phyloP scores from a whole-genome alignment of 2,797 vertebrate genomes.

The Rhabdomys pumilio region DNA sequence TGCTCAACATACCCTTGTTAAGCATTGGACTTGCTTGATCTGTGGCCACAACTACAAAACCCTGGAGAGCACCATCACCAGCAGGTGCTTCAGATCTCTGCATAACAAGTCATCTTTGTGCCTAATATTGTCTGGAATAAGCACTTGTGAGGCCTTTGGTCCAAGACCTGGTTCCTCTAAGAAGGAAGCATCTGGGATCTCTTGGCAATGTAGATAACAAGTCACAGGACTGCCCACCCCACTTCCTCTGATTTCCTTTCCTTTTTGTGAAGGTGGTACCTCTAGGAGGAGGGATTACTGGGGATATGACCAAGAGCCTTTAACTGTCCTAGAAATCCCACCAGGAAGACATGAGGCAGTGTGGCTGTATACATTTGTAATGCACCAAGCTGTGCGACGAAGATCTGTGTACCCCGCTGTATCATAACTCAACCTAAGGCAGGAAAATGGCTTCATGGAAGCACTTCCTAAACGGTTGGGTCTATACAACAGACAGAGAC shows the following conservation, averaged over 20 bases:
- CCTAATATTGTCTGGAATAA: not conserved
- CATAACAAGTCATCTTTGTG: not conserved
- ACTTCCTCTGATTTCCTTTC: not conserved
- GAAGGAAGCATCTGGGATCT: not conserved
- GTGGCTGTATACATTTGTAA: not conserved
- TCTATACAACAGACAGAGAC: not conserved
- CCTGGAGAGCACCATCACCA: not conserved
- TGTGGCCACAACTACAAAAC: not conserved
- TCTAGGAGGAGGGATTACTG: not conserved
- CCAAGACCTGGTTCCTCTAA: not conserved
- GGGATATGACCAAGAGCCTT: not conserved
- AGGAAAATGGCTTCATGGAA: not conserved
- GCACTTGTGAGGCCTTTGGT: not conserved
- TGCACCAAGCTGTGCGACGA: not conserved
- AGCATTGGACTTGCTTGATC: not conserved
- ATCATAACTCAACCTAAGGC: not conserved
- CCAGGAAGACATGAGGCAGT: no score
- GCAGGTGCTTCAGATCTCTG: not conserved
- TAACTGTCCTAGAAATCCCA: not conserved
- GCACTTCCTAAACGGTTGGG: not conserved
- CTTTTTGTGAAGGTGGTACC: slow-evolving; percentile 8
- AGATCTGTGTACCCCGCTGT: not conserved
- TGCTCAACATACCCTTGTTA: not conserved
- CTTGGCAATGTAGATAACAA: not conserved
- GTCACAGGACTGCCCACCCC: not conserved